phyloP scores from a whole-genome alignment of 2,888 invertebrate species.

The Harpalus rubripes region DNA sequence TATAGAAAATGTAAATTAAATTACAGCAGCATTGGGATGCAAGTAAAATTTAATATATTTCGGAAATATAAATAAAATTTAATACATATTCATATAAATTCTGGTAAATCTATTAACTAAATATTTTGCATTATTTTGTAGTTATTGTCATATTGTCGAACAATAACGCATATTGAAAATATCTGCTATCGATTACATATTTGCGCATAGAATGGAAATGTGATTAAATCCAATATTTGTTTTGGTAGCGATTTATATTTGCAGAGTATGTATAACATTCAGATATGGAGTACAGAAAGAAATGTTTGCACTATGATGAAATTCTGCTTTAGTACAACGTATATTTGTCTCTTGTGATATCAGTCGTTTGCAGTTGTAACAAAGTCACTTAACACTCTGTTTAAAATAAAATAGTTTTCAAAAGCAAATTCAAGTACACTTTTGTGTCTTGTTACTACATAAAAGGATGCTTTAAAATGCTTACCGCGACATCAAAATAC shows the following conservation, averaged over 20 bases:
- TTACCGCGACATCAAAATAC: constrained; percentile 28
- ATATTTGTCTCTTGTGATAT: neutral
- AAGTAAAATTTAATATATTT: too few species aligned
- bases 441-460: constrained; percentile 5
- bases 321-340: neutral
- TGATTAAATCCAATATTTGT: constrained; percentile 10
- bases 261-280: neutral
- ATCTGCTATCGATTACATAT: neutral
- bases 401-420: constrained; percentile 38
- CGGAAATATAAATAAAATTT: too few species aligned
- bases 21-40: too few species aligned
- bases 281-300: neutral
- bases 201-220: neutral
- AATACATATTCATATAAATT: too few species aligned
- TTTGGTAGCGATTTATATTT: neutral
- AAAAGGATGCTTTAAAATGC: constrained; percentile 19
- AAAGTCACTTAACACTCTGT: constrained; percentile 9
- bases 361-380: neutral
- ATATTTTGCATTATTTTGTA: neutral
- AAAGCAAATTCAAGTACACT: constrained; percentile 36
- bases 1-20: too few species aligned
- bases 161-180: neutral
- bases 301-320: constrained; percentile 1
- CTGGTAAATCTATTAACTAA: too few species aligned
- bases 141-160: neutral